Base-by-base conservation (phyloP, 2,888 invertebrate genomes). In the Germaria angustata region DNA sequence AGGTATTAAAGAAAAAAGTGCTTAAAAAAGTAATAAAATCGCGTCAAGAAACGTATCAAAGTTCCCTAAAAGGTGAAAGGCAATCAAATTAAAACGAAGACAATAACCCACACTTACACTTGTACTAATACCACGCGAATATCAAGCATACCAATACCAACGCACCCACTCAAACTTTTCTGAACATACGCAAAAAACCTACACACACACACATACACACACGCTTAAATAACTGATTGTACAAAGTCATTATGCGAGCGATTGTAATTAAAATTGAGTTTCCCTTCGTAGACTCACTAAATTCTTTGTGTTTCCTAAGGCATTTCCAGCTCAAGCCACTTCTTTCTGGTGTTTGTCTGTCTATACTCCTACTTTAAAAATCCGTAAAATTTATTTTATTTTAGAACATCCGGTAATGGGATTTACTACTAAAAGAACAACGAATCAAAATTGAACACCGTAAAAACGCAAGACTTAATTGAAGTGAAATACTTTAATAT, bases 181-280 rank as follows among this genome's bases (percentile, higher is more conserved):
- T 13, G 17, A 28, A 63, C 63, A 46, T 13, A 63, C 32, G 44
- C 39, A 59, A 39, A 46, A 17, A 61, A 39, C 24, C 36, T 6
- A 46, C 28, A 28, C 32, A 22, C 13, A 51, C 17, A 39, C 5
- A 46, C 22, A 22, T 32, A n/a, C 2, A 32, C 36, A 36, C 1
- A 46, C 24, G 2, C 15, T 9, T 11, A 39, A n/a, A 36, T 8
- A 49, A 34, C 13, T 6, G 9, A 15, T 24, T 28, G 24, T 53
- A 32, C 8, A 15, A 53, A 53, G 51, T 53, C 32, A 63, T 63
- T 41, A 73, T 20, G 53, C 65, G 57, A 76, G 20, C 49, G 39
- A 28, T 66, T 39, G 24, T 68, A 76, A 66, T 76, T 76, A 68
- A 57, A 68, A 66, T 68, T 76, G 17, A 24, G 20, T 75, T 57